phyloP scores from a whole-genome alignment of 2,113 vertebrate genomes.

The Sinocyclocheilus anophthalmus region DNA sequence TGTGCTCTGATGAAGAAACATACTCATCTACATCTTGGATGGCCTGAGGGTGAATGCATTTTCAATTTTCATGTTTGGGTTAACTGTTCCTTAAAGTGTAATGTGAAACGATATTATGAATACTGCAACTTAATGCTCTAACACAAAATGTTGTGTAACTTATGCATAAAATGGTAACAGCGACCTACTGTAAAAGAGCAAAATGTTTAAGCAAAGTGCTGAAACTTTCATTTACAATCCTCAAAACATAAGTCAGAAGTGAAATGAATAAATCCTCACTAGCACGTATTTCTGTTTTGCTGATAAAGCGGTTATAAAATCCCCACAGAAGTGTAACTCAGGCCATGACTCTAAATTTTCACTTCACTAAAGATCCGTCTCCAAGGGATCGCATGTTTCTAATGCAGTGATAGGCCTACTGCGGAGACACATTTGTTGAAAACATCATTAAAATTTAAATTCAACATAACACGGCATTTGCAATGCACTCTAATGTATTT shows the following conservation, averaged over 20 bases:
- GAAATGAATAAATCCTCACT: neutral
- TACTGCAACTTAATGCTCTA: no score
- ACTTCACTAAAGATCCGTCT: neutral
- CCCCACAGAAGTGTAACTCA: neutral
- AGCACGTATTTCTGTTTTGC: neutral
- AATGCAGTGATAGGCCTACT: neutral
- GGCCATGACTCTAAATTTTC: constrained; percentile 8
- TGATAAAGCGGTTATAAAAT: neutral
- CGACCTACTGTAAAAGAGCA: neutral
- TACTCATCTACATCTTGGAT: neutral
- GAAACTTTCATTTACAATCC: neutral
- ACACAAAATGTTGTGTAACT: neutral
- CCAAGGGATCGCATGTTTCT: neutral
- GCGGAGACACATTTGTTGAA: neutral
- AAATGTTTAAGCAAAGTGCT: no score
- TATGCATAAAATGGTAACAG: neutral
- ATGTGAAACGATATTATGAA: no score
- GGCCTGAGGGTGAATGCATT: no score
- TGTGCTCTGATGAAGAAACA: no score
- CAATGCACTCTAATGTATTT: neutral
- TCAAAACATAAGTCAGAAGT: neutral
- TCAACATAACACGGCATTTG: neutral
- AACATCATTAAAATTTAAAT: no score
- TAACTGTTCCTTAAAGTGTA: neutral
- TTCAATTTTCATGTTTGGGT: neutral